Conservation (phyloP, 37 sponge, comb jelly and placozoan species). For the Chondrilla cf. caribensis region DNA sequence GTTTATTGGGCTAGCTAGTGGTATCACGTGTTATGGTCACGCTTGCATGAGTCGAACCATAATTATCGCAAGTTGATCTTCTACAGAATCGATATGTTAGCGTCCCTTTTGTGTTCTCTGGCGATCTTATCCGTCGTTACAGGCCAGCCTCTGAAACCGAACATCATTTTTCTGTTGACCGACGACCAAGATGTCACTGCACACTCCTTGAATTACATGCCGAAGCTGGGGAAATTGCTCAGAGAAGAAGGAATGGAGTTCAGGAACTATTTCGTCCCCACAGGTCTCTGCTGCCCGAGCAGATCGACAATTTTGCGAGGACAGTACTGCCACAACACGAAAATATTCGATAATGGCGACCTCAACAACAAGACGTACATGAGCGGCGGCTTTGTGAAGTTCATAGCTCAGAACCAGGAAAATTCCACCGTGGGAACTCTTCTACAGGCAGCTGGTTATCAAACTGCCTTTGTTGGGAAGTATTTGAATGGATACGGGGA, state of each 20-base stretch:
- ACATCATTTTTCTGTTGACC: conserved; percentile 53
- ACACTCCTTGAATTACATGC: conserved; percentile 73
- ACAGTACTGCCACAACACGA: conserved; percentile 75
- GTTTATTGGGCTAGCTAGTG: no score
- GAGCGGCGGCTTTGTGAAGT: conserved; percentile 64
- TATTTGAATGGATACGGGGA: conserved; percentile 69
- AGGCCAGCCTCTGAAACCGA: conserved; percentile 1
- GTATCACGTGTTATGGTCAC: no score
- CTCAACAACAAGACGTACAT: conserved; percentile 63
- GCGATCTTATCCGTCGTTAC: background rate
- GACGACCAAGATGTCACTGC: conserved; percentile 79
- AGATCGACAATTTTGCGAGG: conserved; percentile 60
- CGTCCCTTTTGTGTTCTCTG: background rate
- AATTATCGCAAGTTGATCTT: no score
- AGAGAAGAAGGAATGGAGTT: conserved; percentile 60
- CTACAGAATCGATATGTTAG: no score
- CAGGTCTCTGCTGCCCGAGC: conserved; percentile 76
- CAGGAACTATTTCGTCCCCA: conserved; percentile 65
- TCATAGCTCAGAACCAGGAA: conserved; percentile 26
- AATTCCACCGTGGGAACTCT: conserved; percentile 43
- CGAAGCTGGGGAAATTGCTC: conserved; percentile 39
- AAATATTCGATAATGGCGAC: conserved; percentile 74
- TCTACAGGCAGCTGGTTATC: conserved; percentile 58
- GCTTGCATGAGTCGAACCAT: no score
- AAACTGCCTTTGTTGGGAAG: conserved; percentile 61